Conservation (phyloP, 1,140 invertebrate genomes). For the Calycopis cecrops region DNA sequence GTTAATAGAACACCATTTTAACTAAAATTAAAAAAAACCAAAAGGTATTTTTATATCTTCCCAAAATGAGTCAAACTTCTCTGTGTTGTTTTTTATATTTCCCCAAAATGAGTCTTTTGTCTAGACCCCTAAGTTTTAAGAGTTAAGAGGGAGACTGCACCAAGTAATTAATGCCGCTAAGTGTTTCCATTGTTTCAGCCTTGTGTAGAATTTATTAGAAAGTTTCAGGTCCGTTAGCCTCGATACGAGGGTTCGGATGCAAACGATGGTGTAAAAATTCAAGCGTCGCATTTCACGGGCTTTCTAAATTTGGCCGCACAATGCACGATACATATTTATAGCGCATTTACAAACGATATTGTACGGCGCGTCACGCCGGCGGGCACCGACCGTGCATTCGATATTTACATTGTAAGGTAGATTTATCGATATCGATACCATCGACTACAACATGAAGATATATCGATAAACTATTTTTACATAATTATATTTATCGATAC, state of each 20-base stretch:
- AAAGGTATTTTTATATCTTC: too few relatives aligned
- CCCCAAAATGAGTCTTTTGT: too few relatives aligned
- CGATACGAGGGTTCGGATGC: conserved; percentile 15
- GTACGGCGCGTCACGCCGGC: conserved; percentile 5
- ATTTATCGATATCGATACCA: conserved; percentile 6
- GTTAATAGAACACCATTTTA: too few relatives aligned
- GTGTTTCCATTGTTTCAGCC: neutral
- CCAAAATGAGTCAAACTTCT: too few relatives aligned
- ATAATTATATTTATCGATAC: too few relatives aligned
- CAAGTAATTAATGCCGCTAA: too few relatives aligned
- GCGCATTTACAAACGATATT: conserved; percentile 17
- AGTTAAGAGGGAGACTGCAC: too few relatives aligned
- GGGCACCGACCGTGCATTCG: neutral
- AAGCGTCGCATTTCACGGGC: conserved; percentile 16
- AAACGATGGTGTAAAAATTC: conserved; percentile 30
- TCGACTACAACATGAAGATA: too few relatives aligned
- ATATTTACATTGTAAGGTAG: conserved; percentile 1
- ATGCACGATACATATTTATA: conserved; percentile 33
- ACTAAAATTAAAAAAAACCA: too few relatives aligned
- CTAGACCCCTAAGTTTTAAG: too few relatives aligned
- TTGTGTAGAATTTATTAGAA: conserved; percentile 10
- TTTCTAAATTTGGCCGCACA: conserved; percentile 32
- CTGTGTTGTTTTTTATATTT: too few relatives aligned
- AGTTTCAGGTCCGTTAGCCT: conserved; percentile 16
- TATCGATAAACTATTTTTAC: too few relatives aligned